A percentile compares a stretch with the other conserved stretches of the same genome.
Evolutionary conservation across 2,888 invertebrate genomes (phyloP).

Genomic region (Encarsia formosa): DNA sequence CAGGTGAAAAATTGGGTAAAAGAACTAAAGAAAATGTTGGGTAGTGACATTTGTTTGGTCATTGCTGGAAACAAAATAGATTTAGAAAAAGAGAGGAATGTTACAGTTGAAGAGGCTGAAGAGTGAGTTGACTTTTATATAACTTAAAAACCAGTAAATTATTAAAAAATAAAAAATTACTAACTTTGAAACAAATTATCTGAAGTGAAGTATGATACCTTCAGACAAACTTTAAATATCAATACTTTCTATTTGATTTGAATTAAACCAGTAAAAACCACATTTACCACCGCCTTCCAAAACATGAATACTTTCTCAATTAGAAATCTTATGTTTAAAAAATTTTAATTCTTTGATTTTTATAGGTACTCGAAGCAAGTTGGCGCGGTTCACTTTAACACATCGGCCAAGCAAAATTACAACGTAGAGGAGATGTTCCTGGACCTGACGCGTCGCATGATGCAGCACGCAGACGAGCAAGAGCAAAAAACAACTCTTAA

Average conservation of each 20-base stretch:
- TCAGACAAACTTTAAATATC: no score
- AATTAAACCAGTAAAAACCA: no score
- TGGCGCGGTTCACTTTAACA: constrained; percentile 87
- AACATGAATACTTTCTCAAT: no score
- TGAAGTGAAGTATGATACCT: no score
- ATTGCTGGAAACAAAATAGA: constrained; percentile 98
- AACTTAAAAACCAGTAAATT: not conserved
- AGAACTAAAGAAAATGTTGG: constrained; percentile 92
- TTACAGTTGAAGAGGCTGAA: constrained; percentile 80
- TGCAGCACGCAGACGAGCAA: constrained; percentile 48
- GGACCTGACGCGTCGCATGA: constrained; percentile 75
- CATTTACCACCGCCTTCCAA: no score
- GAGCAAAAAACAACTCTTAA: constrained; percentile 45
- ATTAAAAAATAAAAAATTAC: not conserved
- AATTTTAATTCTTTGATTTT: constrained; percentile 29
- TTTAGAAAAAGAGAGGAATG: constrained; percentile 85
- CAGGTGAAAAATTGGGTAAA: constrained; percentile 98
- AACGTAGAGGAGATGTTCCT: constrained; percentile 90
- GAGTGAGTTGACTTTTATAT: constrained; percentile 57
- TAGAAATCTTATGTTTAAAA: no score
- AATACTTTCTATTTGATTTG: no score
- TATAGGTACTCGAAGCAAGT: constrained; percentile 83
- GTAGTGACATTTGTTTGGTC: constrained; percentile 82
- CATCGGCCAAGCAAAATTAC: constrained; percentile 88
- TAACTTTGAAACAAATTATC: not conserved